A percentile compares a stretch with the other conserved stretches of the same genome.
These are phyloP conservation scores for Styela plicata DNA, from an alignment of 23 tunicate species.

Conservation along the genomic window DNA sequence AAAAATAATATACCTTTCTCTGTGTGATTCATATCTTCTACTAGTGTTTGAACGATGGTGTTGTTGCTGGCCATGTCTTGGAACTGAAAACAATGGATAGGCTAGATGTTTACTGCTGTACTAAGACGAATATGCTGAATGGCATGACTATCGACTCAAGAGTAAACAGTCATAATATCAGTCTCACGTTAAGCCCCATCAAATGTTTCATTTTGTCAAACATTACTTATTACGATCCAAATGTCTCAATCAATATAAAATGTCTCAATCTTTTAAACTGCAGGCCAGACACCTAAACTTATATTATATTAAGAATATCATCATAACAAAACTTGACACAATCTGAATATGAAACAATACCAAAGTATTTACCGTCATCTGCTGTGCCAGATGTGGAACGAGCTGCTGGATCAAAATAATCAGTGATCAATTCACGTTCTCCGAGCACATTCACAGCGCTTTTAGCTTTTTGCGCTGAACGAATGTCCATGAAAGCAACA, in stretches of 20 bases:
- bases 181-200: too few relatives aligned
- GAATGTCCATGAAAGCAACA: slow-evolving; percentile 84
- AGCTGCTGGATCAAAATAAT: slow-evolving; percentile 68
- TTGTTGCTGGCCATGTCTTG: background rate
- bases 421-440: slow-evolving; percentile 56
- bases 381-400: slow-evolving; percentile 6
- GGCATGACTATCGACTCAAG: too few relatives aligned
- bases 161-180: too few relatives aligned
- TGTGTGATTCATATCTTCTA: slow-evolving; percentile 1
- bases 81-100: background rate
- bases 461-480: slow-evolving; percentile 88
- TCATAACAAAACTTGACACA: too few relatives aligned
- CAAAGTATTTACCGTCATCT: slow-evolving; percentile 14
- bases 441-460: slow-evolving; percentile 52
- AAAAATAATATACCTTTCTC: background rate
- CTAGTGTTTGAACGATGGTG: background rate
- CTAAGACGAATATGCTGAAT: too few relatives aligned
- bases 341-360: background rate
- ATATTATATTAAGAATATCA: too few relatives aligned
- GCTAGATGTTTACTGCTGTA: too few relatives aligned
- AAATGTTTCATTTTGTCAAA: too few relatives aligned
- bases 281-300: too few relatives aligned
- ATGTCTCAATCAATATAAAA: too few relatives aligned
- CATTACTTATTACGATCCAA: too few relatives aligned
- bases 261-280: too few relatives aligned